phyloP scores from a whole-genome alignment of 2,888 invertebrate species.

The Ametastegia equiseti region DNA sequence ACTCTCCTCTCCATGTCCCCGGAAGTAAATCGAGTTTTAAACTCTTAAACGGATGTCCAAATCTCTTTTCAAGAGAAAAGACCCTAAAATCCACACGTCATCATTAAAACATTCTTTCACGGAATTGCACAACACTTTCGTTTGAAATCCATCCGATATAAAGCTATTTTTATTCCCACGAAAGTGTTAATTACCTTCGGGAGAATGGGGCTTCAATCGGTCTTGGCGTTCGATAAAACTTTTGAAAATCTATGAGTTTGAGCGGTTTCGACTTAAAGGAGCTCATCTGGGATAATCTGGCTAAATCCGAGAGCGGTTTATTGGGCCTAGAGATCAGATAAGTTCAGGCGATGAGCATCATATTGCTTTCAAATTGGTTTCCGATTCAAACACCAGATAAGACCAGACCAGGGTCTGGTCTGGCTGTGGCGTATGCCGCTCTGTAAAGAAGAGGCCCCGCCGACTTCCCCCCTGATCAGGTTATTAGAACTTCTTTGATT shows the following conservation, averaged over 20 bases:
- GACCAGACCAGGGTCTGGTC: conserved; percentile 46
- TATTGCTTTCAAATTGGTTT: conserved; percentile 74
- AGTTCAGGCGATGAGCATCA: conserved; percentile 68
- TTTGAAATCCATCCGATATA: not conserved
- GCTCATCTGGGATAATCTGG: conserved; percentile 53
- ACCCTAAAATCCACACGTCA: not conserved
- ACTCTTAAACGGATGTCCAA: too few species aligned
- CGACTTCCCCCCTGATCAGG: conserved; percentile 27
- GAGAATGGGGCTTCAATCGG: not conserved
- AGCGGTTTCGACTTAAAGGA: conserved; percentile 55
- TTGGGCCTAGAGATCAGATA: conserved; percentile 67
- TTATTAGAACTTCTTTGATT: conserved; percentile 46
- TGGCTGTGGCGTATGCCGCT: conserved; percentile 10
- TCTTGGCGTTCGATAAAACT: conserved; percentile 22
- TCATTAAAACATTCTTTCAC: too few species aligned
- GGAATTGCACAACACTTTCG: too few species aligned
- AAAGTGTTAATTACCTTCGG: not conserved
- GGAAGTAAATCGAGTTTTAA: conserved; percentile 5
- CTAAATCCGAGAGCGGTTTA: conserved; percentile 63
- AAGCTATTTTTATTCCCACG: not conserved
- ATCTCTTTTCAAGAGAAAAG: not conserved
- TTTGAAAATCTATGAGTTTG: conserved; percentile 56
- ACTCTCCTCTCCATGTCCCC: not conserved
- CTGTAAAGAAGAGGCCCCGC: not conserved
- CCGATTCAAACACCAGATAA: conserved; percentile 71